phyloP scores from a whole-genome alignment of 1,140 invertebrate species.

The Aphelinus atriplicis region DNA sequence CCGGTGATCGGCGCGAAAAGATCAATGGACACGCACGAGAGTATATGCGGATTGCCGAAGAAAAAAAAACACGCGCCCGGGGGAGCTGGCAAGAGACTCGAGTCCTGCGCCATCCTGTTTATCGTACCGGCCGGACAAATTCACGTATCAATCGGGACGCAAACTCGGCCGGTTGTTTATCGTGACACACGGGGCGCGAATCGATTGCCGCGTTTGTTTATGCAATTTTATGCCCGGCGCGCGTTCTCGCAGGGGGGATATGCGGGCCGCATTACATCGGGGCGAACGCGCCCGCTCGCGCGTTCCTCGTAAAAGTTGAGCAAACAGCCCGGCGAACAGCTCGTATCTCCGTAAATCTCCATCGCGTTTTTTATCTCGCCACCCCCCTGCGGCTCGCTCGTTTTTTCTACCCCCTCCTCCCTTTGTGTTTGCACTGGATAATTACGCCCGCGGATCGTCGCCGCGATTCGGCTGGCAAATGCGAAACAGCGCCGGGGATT shows the following conservation, averaged over 20 bases:
- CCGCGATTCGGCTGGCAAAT: conserved; percentile 7
- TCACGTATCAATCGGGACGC: conserved; percentile 1
- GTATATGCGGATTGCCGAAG: too few species aligned
- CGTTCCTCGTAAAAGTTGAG: not conserved
- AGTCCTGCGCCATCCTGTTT: not conserved
- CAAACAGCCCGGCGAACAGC: conserved; percentile 19
- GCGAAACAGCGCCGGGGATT: conserved; percentile 9
- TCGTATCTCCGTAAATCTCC: not conserved
- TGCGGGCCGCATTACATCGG: too few species aligned
- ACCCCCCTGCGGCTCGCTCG: not conserved
- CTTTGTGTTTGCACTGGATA: conserved; percentile 26
- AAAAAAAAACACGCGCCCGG: too few species aligned
- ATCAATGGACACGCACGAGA: too few species aligned
- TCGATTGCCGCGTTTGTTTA: conserved; percentile 44
- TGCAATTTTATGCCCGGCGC: conserved; percentile 28
- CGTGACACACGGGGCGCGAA: conserved; percentile 28
- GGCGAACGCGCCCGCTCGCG: too few species aligned
- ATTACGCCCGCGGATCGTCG: conserved; percentile 10
- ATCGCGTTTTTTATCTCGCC: conserved; percentile 23
- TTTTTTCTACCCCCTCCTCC: conserved; percentile 28
- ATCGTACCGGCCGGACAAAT: not conserved
- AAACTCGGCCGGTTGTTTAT: conserved; percentile 23
- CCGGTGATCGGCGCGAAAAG: too few species aligned
- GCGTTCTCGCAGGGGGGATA: too few species aligned
- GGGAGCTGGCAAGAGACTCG: too few species aligned